Percentiles rank a stretch among this genome's conserved stretches.
phyloP scores from a whole-genome alignment of 1,140 invertebrate species.

The Probaryconus sp. region DNA sequence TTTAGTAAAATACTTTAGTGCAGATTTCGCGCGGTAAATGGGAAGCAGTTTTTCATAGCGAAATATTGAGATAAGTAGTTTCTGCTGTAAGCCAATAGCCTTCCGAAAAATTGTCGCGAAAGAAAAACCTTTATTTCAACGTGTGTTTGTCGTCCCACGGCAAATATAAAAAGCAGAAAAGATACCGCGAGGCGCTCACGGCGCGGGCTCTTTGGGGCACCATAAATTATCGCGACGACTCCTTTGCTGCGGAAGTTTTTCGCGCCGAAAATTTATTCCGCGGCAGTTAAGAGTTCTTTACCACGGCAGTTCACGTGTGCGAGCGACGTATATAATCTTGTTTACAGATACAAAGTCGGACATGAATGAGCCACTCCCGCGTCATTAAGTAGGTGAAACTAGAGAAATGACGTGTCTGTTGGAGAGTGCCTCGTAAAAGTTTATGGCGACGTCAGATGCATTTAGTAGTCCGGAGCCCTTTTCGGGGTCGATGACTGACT shows the following conservation, averaged over 20 bases:
- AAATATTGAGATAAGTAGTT: constrained; percentile 55
- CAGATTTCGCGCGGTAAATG: constrained; percentile 51
- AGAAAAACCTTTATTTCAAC: constrained; percentile 40
- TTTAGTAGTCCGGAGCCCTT: constrained; percentile 36
- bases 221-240: constrained; percentile 54
- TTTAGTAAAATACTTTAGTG: constrained; percentile 39
- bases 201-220: constrained; percentile 39
- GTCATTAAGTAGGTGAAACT: constrained; percentile 59
- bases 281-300: constrained; percentile 55
- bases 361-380: constrained; percentile 51
- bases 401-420: constrained; percentile 56
- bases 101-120: constrained; percentile 32
- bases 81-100: constrained; percentile 52
- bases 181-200: constrained; percentile 33
- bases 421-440: constrained; percentile 56
- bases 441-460: constrained; percentile 48
- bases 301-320: constrained; percentile 58
- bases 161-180: constrained; percentile 50
- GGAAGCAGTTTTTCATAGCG: constrained; percentile 45
- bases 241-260: constrained; percentile 53
- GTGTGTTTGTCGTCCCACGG: constrained; percentile 43
- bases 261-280: constrained; percentile 58
- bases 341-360: constrained; percentile 52
- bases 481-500: constrained; percentile 37
- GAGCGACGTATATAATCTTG: constrained; percentile 52